These are phyloP conservation scores for Flexamia atlantica DNA, from an alignment of 2,888 invertebrate genomes.

Conservation along the genomic window DNA sequence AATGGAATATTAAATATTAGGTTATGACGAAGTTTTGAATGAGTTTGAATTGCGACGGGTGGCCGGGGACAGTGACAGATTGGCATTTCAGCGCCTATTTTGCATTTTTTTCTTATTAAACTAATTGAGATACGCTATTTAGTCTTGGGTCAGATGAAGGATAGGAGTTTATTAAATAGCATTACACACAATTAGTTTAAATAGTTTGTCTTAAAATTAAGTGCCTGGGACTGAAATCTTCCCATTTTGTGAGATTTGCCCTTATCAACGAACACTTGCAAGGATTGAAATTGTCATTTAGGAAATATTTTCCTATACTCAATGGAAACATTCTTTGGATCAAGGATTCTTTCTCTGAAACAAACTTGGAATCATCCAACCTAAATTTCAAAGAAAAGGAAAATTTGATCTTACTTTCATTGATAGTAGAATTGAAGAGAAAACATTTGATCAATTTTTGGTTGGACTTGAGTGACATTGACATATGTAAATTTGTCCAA, in stretches of 20 bases:
- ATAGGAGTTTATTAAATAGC: neutral
- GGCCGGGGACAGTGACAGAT: neutral
- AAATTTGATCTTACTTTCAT: too few species aligned
- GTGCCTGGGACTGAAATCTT: slow-evolving; percentile 5
- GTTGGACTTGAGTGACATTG: too few species aligned
- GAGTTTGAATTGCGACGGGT: neutral
- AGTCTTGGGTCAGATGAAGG: neutral
- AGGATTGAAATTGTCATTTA: too few species aligned
- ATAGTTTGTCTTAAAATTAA: neutral
- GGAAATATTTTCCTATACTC: too few species aligned
- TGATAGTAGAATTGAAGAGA: too few species aligned
- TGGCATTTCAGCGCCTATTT: neutral
- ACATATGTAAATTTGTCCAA: too few species aligned
- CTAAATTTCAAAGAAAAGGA: too few species aligned
- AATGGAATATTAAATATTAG: neutral
- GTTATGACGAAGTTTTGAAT: neutral
- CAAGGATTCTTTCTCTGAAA: too few species aligned
- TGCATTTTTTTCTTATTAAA: neutral
- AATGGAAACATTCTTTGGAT: too few species aligned
- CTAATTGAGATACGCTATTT: neutral
- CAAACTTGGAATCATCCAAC: too few species aligned
- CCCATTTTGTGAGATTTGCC: neutral
- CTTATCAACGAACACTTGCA: too few species aligned
- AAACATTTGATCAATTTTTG: too few species aligned
- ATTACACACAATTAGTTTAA: neutral